Conservation (phyloP, 2,797 vertebrate species). For the Acipenser transmontanus region DNA sequence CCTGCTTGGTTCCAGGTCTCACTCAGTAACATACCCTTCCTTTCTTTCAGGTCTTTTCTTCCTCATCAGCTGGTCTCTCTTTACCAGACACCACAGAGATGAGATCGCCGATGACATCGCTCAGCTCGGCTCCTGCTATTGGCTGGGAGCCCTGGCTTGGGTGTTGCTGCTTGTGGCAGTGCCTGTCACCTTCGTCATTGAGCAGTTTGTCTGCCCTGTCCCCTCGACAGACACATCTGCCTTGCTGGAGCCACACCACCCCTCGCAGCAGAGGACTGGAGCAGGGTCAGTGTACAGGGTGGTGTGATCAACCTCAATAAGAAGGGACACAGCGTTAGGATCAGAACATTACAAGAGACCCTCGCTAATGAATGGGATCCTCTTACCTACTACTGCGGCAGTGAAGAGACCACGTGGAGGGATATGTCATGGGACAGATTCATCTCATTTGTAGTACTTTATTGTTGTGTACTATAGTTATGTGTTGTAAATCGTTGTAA, state of each 20-base stretch:
- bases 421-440: no score
- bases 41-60: constrained; percentile 62
- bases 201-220: constrained; percentile 52
- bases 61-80: constrained; percentile 63
- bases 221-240: constrained; percentile 36
- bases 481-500: no score
- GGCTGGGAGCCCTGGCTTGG: constrained; percentile 60
- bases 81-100: constrained; percentile 53
- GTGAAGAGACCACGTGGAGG: no score
- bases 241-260: constrained; percentile 40
- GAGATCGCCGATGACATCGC: constrained; percentile 49
- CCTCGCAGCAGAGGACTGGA: constrained; percentile 14
- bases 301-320: no score
- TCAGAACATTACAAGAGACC: no score
- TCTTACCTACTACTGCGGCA: no score
- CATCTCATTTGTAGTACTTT: no score
- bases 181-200: constrained; percentile 39
- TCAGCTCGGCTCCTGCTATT: constrained; percentile 51
- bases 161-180: constrained; percentile 38
- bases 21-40: constrained; percentile 6
- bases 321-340: no score
- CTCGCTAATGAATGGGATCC: no score
- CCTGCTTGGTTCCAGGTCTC: not conserved
- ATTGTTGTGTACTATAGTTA: no score
- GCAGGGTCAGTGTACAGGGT: no score